Evolutionary conservation across 1,140 invertebrate species (phyloP), one percentile per base, ranked within the genome.

Genomic region (Neotoxoptera formosana): DNA sequence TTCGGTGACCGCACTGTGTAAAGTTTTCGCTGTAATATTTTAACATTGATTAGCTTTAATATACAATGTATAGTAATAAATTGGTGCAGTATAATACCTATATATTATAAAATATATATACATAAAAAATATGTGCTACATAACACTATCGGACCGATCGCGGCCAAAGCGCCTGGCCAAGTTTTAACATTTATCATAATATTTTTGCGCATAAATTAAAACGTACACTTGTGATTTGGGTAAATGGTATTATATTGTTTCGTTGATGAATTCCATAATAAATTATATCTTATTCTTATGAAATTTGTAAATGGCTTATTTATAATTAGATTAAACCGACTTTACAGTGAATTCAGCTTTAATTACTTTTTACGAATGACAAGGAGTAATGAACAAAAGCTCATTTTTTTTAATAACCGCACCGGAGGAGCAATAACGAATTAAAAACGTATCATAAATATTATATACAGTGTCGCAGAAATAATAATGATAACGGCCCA

Each of bases 361-460:
- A 86, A 86, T 86, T 86, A 86, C 41, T 86, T 86, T 86, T 86
- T 47, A n/a, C 84, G 84, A 86, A 86, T 86, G 84, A 86, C 84
- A 45, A 25, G 45, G 30, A 47, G 30, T 86, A 86, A 47, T 86
- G 45, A 86, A 86, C 36, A 86, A 86, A 86, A 86, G 23, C 84
- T 48, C 21, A 30, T 86, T 86, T 47, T 86, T 86, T 47, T 86
- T 51, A 86, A 47, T 86, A 86, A 47, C 84, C 81, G 36, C 34
- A 23, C 81, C 81, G 34, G 36, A 36, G 81, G 34, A 83, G 36
- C 23, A 41, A 83, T 83, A 83, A 41, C 20, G 36, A 83, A 83
- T 83, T 83, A 41, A 83, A 83, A 83, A 83, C 34, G 36, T 83
- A 83, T 83, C 34, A 83, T 83, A 83, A 83, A 83, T 36, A 83